Evolutionary conservation across 1,140 invertebrate genomes (phyloP).

Genomic region (Tetramorium parvispinum): DNA sequence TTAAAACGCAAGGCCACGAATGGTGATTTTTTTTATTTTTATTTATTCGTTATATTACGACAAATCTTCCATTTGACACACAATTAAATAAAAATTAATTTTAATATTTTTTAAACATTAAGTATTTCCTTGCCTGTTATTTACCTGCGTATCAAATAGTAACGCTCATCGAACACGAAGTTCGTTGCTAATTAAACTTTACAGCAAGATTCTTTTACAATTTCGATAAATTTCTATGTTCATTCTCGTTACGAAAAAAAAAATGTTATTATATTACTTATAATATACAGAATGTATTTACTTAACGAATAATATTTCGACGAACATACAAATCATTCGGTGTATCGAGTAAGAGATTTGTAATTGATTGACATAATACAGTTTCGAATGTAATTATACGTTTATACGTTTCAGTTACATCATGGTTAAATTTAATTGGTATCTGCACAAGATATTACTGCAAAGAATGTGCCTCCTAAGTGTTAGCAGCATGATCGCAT

Average conservation of each 20-base stretch:
- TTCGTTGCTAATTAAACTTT: background rate
- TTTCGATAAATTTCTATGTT: background rate
- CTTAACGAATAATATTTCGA: background rate
- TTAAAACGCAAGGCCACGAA: no score
- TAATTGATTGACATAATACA: background rate
- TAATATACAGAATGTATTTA: background rate
- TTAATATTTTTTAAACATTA: background rate
- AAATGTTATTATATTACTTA: background rate
- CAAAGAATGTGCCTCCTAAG: slow-evolving; percentile 67
- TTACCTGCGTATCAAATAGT: background rate
- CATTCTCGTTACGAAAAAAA: background rate
- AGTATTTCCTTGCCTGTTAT: background rate
- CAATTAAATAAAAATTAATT: background rate
- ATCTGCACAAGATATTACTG: slow-evolving; percentile 47
- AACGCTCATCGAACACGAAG: background rate
- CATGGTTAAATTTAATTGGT: slow-evolving; percentile 59
- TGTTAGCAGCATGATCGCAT: slow-evolving; percentile 63
- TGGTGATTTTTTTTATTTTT: no score
- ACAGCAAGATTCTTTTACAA: background rate
- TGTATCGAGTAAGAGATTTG: background rate
- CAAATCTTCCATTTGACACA: background rate
- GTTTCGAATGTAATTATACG: background rate
- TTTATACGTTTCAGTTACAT: slow-evolving; percentile 2
- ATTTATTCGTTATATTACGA: background rate
- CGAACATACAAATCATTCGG: background rate